Percentiles rank a stretch among this genome's conserved stretches.
Evolutionary conservation across 2,113 vertebrate genomes (phyloP).

Genomic region (Merops nubicus): DNA sequence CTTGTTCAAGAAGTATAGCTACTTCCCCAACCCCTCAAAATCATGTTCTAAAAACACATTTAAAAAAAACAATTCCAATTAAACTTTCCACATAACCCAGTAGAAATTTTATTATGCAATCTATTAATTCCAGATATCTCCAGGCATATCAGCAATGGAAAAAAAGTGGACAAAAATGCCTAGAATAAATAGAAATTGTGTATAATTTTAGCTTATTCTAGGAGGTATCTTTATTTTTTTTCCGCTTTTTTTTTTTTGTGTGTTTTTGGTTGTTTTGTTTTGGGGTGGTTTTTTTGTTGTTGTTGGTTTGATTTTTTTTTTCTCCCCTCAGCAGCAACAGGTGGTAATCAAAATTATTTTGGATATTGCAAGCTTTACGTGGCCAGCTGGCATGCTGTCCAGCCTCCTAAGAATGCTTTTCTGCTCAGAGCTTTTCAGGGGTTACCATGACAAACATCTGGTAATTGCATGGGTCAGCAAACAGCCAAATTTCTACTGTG

Average conservation of each 20-base stretch:
- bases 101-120: background rate
- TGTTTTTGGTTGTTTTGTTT: background rate
- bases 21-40: background rate
- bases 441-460: slow-evolving; percentile 57
- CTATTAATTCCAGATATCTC: background rate
- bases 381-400: slow-evolving; percentile 19
- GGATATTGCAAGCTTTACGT: background rate
- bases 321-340: slow-evolving; percentile 37
- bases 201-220: background rate
- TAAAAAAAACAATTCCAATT: background rate
- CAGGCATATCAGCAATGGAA: background rate
- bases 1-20: background rate
- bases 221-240: background rate
- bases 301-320: background rate
- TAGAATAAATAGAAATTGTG: background rate
- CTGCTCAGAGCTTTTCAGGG: slow-evolving; percentile 5
- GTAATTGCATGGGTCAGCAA: slow-evolving; percentile 24
- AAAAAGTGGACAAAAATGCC: background rate
- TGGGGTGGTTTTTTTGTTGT: background rate
- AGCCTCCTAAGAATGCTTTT: slow-evolving; percentile 12
- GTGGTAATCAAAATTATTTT: slow-evolving; percentile 22
- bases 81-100: background rate
- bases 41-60: background rate
- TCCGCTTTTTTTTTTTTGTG: accelerated
- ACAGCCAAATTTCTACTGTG: slow-evolving; percentile 3